A percentile compares a stretch with the other conserved stretches of the same genome.
Evolutionary conservation across 2,888 invertebrate species (phyloP).

Genomic region (Ochlodes sylvanus): DNA sequence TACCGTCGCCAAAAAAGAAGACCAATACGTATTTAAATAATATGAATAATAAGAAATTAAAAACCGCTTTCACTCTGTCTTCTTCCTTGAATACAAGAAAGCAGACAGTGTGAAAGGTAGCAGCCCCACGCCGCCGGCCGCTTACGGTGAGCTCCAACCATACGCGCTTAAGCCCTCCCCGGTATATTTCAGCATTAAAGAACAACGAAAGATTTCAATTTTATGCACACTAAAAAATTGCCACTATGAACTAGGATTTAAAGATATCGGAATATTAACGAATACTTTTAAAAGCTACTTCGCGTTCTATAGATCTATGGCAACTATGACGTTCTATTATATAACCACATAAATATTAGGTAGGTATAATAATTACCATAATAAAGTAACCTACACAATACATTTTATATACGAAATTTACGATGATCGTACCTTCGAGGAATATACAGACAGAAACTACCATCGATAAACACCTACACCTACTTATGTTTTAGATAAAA

Average conservation of each 20-base stretch:
- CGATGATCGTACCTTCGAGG: not conserved
- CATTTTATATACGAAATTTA: not conserved
- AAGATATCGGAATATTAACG: not conserved
- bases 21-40: too few species aligned
- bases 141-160: slow-evolving; percentile 16
- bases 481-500: too few species aligned
- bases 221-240: too few species aligned
- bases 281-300: not conserved
- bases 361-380: not conserved
- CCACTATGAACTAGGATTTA: too few species aligned
- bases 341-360: not conserved
- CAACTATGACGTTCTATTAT: not conserved
- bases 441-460: not conserved
- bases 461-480: not conserved
- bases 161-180: not conserved
- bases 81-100: not conserved
- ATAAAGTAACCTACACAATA: not conserved
- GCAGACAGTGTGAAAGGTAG: not conserved
- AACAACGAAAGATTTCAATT: too few species aligned
- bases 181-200: not conserved
- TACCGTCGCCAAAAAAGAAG: too few species aligned
- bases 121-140: slow-evolving; percentile 16
- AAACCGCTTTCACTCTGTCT: slow-evolving; percentile 4
- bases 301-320: not conserved
- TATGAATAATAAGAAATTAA: not conserved